Conservation (phyloP, 1,140 invertebrate species). For the Atta texana region DNA sequence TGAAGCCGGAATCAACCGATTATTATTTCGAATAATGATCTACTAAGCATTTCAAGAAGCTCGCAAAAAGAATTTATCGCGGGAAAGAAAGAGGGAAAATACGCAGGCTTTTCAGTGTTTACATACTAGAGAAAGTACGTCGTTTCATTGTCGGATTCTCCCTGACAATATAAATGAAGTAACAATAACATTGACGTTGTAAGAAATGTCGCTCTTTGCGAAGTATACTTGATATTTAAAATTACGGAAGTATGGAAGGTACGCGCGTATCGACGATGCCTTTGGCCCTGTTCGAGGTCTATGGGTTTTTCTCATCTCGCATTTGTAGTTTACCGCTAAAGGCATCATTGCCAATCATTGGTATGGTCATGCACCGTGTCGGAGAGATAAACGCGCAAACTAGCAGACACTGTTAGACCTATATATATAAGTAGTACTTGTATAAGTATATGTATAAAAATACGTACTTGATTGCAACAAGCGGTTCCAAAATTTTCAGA, state of each 20-base stretch:
- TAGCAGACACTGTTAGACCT: neutral
- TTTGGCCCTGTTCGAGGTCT: slow-evolving; percentile 65
- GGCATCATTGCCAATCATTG: too few species aligned
- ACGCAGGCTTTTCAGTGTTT: slow-evolving; percentile 64
- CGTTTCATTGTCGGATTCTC: neutral
- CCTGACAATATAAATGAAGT: neutral
- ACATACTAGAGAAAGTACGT: slow-evolving; percentile 2
- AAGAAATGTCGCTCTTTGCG: neutral
- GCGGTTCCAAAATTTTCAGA: too few species aligned
- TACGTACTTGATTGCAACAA: too few species aligned
- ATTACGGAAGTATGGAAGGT: too few species aligned
- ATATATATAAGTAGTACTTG: too few species aligned
- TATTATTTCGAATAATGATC: too few species aligned
- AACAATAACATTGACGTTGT: neutral
- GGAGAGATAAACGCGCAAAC: neutral
- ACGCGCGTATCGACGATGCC: neutral
- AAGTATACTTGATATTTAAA: neutral
- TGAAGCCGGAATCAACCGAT: slow-evolving; percentile 46
- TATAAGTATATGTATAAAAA: too few species aligned
- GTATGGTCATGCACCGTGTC: neutral
- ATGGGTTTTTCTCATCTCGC: slow-evolving; percentile 75
- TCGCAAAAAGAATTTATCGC: slow-evolving; percentile 46
- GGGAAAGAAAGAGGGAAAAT: neutral
- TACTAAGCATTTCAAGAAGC: slow-evolving; percentile 64
- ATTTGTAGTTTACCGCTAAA: neutral